phyloP scores from a whole-genome alignment of 2,888 invertebrate genomes.

The Embidobia sp. region DNA sequence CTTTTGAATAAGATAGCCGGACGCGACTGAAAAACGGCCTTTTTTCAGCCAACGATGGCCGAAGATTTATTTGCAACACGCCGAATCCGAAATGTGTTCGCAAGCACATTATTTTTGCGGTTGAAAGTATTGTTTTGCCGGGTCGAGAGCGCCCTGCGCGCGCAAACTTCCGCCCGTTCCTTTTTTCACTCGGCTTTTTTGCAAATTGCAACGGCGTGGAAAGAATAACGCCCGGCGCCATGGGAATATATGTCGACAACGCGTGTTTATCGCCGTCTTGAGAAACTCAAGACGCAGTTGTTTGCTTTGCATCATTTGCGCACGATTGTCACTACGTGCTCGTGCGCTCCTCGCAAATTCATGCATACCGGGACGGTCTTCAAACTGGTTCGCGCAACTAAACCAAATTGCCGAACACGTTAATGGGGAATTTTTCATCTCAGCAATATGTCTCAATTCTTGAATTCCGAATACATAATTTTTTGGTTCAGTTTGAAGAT shows the following conservation, averaged over 20 bases:
- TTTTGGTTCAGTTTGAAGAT: too few species aligned
- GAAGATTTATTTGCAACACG: slow-evolving; percentile 44
- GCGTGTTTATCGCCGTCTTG: slow-evolving; percentile 47
- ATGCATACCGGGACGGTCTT: neutral
- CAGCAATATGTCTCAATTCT: too few species aligned
- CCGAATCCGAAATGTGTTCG: slow-evolving; percentile 28
- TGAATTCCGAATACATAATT: too few species aligned
- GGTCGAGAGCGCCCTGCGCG: too few species aligned
- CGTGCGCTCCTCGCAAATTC: slow-evolving; percentile 15
- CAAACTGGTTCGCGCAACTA: too few species aligned
- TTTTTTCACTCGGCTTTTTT: slow-evolving; percentile 20
- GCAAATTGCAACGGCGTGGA: slow-evolving; percentile 45
- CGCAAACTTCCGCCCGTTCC: slow-evolving; percentile 21
- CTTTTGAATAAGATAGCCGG: too few species aligned
- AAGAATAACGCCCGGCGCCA: slow-evolving; percentile 47
- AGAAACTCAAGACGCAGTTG: slow-evolving; percentile 31
- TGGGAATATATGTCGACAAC: slow-evolving; percentile 35
- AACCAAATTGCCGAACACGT: too few species aligned
- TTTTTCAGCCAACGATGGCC: slow-evolving; percentile 5
- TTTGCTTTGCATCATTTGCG: slow-evolving; percentile 44
- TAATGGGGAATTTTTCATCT: too few species aligned
- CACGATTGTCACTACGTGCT: slow-evolving; percentile 27
- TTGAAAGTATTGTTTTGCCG: slow-evolving; percentile 48
- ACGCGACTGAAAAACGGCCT: too few species aligned
- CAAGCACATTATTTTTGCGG: slow-evolving; percentile 41